Evolutionary conservation across 2,113 vertebrate genomes (phyloP).

Genomic region (Thalassarche chlororhynchos): DNA sequence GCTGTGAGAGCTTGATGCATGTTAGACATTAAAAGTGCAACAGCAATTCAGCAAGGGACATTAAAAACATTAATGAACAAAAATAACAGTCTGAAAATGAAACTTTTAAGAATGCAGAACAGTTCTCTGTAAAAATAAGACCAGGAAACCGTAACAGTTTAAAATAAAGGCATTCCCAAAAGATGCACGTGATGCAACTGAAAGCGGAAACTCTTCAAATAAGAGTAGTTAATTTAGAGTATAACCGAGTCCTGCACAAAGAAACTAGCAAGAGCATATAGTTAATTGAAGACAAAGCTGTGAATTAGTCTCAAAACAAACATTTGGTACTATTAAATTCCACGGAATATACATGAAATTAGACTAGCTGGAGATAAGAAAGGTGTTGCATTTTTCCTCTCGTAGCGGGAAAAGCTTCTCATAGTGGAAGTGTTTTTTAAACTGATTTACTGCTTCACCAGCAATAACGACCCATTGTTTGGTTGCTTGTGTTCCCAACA

Average conservation of each 20-base stretch:
- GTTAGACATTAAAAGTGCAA: slow-evolving; percentile 7
- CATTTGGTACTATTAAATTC: not conserved
- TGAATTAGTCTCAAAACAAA: not conserved
- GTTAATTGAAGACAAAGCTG: not conserved
- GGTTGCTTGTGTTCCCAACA: not conserved
- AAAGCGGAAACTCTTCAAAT: not conserved
- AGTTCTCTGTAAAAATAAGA: slow-evolving; percentile 38
- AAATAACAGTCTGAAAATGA: not conserved
- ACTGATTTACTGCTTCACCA: not conserved
- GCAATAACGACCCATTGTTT: not conserved
- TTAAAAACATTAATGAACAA: slow-evolving; percentile 59
- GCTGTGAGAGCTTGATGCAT: not conserved
- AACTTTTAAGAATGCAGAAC: slow-evolving; percentile 17
- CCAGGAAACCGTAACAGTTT: not conserved
- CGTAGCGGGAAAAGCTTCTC: not conserved
- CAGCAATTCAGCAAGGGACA: not conserved
- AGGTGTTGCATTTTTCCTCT: not conserved
- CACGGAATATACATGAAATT: not conserved
- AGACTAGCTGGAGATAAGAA: not conserved
- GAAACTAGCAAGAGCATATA: not conserved
- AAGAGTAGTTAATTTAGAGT: not conserved
- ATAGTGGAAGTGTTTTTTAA: not conserved
- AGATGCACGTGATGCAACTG: not conserved
- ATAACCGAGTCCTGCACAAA: not conserved
- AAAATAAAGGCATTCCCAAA: slow-evolving; percentile 13